Conservation (phyloP, 2,797 vertebrate genomes). For the Lepilemur septentrionalis region DNA sequence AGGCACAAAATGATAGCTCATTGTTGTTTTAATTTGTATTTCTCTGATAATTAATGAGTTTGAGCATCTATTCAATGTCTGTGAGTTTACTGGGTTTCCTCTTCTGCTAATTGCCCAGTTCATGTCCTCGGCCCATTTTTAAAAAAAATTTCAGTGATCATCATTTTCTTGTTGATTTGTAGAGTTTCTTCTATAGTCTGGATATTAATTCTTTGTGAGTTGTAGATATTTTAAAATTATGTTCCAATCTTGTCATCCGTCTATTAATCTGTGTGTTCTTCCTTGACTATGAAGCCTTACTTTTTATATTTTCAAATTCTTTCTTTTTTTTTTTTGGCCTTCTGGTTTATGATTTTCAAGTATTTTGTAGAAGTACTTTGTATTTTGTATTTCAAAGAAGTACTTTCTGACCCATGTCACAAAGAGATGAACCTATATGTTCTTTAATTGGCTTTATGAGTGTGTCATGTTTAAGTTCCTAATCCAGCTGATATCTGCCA, state of each 20-base stretch:
- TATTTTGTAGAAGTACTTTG: constrained; percentile 3
- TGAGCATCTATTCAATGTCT: neutral
- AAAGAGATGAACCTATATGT: neutral
- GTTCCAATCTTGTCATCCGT: neutral
- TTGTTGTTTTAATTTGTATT: constrained; percentile 14
- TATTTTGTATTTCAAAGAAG: neutral
- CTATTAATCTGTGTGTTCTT: neutral
- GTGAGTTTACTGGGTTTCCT: neutral
- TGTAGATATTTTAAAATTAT: neutral
- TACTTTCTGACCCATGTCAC: neutral
- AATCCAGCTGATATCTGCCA: neutral
- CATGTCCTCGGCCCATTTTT: neutral
- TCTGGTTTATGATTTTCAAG: constrained; percentile 31
- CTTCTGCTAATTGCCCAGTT: neutral
- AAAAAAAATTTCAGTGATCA: neutral
- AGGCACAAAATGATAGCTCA: neutral
- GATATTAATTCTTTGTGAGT: neutral
- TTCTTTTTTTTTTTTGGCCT: neutral
- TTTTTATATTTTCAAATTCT: neutral
- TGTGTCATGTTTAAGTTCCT: neutral
- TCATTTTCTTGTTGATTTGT: neutral
- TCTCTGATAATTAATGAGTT: neutral
- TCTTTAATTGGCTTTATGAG: neutral
- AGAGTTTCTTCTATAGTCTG: neutral
- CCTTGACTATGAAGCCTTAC: neutral